These are phyloP conservation scores for Trissolcus brochymenae DNA, from an alignment of 2,888 invertebrate species.

Conservation along the genomic window DNA sequence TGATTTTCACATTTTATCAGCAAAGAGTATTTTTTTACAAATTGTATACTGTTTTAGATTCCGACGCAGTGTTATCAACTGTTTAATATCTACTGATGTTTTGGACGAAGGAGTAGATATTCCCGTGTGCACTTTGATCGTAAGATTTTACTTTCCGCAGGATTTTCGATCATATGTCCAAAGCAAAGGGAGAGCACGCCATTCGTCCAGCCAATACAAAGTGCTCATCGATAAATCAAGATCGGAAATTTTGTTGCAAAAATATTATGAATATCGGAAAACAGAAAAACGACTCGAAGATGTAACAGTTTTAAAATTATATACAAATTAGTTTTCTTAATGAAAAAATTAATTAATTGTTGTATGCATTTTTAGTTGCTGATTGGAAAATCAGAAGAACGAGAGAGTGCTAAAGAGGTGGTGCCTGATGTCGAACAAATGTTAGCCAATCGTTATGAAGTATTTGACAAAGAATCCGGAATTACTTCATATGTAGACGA, in stretches of 20 bases:
- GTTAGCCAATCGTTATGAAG: conserved; percentile 76
- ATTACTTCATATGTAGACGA: conserved; percentile 1
- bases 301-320: no score
- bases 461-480: conserved; percentile 34
- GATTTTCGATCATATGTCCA: conserved; percentile 91
- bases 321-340: neutral
- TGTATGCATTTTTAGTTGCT: conserved; percentile 15
- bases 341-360: neutral
- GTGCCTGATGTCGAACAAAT: no score
- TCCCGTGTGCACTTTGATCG: conserved; percentile 86
- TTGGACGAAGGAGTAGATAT: conserved; percentile 95
- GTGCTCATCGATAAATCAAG: conserved; percentile 9
- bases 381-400: conserved; percentile 3
- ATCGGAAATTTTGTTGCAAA: neutral
- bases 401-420: neutral
- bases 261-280: neutral
- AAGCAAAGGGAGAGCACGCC: conserved; percentile 92
- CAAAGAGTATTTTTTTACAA: no score
- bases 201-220: conserved; percentile 80
- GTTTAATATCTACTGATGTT: conserved; percentile 86
- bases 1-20: no score
- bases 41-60: conserved; percentile 75
- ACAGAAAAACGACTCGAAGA: conserved; percentile 3
- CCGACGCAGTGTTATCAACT: conserved; percentile 80
- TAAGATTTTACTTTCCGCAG: conserved; percentile 84